Base-by-base conservation (phyloP, 2,888 invertebrate species). In the Rhyacophila evoluta region DNA sequence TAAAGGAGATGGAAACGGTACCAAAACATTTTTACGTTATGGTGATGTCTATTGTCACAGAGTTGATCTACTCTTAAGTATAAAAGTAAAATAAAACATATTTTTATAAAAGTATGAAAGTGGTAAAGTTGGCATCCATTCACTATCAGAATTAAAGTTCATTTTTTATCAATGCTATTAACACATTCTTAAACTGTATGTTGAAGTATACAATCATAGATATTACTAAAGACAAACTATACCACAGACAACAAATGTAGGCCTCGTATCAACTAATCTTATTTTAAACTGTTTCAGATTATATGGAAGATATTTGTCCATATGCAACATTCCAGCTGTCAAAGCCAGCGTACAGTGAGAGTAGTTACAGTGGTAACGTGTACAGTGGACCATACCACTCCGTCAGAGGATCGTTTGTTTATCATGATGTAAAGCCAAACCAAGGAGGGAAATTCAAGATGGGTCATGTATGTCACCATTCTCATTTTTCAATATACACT, bases 301-400 rank as follows among this genome's bases (percentile, higher is more conserved):
- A 97, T 88, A 95, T 96, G 85, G 97, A 97, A 89, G 97, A 97
- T 86, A 96, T 97, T 84, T 97, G 97, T 86, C 97, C 97, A 0
- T 97, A 97, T 88, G 97, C 97, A 77, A 97, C 97, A 71, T 97
- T 97, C 88, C 97, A 97, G 86, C 89, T 97, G 84, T 95, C 95
- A 79, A 96, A 96, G 84, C 94, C 94, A 72, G 92, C 95, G 0
- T 95, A 96, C 87, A 95, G 95, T 84, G 96, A 97, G 88, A 96
- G 96, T 87, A 95, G 96, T 74, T 96, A 96, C 89, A 96, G 95
- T 86, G 95, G 95, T 78, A 95, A 95, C 87, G 94, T 95, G 74
- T 95, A 95, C 87, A 95, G 95, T 86, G 95, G 95, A 10, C 95
- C 95, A 83, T 95, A 95, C 88, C 95, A 95, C 88, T 95, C 95